Percentiles rank a stretch among this genome's conserved stretches.
Evolutionary conservation across 64 coral and sea anemone genomes (phyloP).

Genomic region (Dendrophyllia cribrosa): DNA sequence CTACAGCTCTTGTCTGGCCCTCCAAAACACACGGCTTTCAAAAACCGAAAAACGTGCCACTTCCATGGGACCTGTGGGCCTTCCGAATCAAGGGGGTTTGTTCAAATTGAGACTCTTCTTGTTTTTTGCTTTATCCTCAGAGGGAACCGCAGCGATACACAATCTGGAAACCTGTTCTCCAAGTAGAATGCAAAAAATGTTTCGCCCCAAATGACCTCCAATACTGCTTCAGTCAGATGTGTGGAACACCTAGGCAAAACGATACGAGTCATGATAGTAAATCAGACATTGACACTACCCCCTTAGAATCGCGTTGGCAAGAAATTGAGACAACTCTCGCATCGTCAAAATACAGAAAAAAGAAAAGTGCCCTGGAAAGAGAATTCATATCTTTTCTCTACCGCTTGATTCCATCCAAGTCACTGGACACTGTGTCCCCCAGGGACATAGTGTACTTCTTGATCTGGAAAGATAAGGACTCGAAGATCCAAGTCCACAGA

Average conservation of each 20-base stretch:
- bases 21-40: not conserved
- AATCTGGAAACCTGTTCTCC: not conserved
- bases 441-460: not conserved
- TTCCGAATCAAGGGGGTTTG: not conserved
- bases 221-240: not conserved
- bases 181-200: slow-evolving; percentile 5
- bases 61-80: slow-evolving; percentile 20
- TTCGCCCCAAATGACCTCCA: slow-evolving; percentile 15
- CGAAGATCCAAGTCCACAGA: not conserved
- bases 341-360: not conserved
- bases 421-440: not conserved
- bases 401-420: not conserved
- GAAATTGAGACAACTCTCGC: not conserved
- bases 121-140: not conserved
- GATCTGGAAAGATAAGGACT: slow-evolving; percentile 5
- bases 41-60: not conserved
- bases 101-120: not conserved
- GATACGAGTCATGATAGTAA: not conserved
- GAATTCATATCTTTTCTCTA: not conserved
- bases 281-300: not conserved
- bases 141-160: not conserved
- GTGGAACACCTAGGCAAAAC: not conserved
- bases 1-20: not conserved
- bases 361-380: not conserved
- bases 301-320: not conserved